Conservation (phyloP, 1,140 invertebrate genomes). For the Papilio aristodemus region DNA sequence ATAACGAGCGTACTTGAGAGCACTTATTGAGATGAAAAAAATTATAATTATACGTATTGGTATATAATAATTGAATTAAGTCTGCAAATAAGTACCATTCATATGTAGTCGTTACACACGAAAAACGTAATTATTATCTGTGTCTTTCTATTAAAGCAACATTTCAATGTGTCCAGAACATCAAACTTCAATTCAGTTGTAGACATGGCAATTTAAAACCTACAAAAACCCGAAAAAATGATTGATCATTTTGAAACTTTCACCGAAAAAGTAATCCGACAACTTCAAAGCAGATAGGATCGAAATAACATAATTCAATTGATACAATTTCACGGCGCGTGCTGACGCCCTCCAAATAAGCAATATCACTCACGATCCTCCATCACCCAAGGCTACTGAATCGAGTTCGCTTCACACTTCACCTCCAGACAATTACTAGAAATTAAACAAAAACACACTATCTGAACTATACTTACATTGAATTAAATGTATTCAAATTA, state of each 20-base stretch:
- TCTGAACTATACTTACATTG: too few species aligned
- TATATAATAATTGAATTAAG: too few species aligned
- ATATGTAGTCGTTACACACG: too few species aligned
- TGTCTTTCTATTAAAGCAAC: too few species aligned
- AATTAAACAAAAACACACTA: too few species aligned
- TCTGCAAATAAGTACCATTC: too few species aligned
- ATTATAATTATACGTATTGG: too few species aligned
- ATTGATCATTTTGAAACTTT: conserved; percentile 11
- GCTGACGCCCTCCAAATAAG: conserved; percentile 27
- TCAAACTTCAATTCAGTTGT: neutral
- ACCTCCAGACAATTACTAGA: neutral
- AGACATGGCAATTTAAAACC: neutral
- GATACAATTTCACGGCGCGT: conserved; percentile 13
- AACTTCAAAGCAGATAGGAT: conserved; percentile 1
- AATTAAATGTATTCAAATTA: too few species aligned
- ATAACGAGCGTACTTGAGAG: too few species aligned
- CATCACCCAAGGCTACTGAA: conserved; percentile 2
- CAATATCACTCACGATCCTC: conserved; percentile 21
- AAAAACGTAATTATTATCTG: too few species aligned
- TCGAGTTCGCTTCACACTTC: conserved; percentile 10
- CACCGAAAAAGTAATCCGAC: conserved; percentile 6
- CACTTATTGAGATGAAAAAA: too few species aligned
- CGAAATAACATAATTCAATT: conserved; percentile 23
- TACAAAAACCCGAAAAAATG: neutral
- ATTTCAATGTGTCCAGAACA: too few species aligned